Percentiles rank a stretch among this genome's conserved stretches.
Evolutionary conservation across 2,797 vertebrate species (phyloP).

Genomic region (Prunella strophiata): DNA sequence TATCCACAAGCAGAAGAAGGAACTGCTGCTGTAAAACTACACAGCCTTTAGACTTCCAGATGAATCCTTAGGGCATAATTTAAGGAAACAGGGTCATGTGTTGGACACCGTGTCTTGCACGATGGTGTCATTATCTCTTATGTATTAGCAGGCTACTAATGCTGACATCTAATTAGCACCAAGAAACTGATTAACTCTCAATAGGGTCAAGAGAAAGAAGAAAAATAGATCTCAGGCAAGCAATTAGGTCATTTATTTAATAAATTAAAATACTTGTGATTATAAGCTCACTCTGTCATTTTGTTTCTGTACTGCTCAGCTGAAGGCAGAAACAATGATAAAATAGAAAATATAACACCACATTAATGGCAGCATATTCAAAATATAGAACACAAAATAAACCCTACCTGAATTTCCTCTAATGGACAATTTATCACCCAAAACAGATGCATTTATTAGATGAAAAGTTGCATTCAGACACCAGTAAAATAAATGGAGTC

Average conservation of each 20-base stretch:
- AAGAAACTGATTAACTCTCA: constrained; percentile 73
- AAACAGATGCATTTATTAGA: constrained; percentile 66
- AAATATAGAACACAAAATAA: constrained; percentile 21
- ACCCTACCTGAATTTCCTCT: constrained; percentile 51
- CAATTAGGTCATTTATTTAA: constrained; percentile 74
- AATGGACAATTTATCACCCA: constrained; percentile 67
- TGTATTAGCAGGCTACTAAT: constrained; percentile 50
- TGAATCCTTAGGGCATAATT: constrained; percentile 52
- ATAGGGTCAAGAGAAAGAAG: constrained; percentile 65
- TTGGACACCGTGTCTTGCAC: constrained; percentile 30
- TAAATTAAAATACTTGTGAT: constrained; percentile 70
- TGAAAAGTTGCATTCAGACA: constrained; percentile 56
- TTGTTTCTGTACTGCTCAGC: not conserved
- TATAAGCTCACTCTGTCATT: constrained; percentile 46
- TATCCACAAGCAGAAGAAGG: not conserved
- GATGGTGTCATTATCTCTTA: constrained; percentile 63
- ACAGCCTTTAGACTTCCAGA: constrained; percentile 5
- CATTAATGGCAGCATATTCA: constrained; percentile 59
- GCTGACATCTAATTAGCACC: constrained; percentile 73
- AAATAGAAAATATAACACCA: constrained; percentile 23
- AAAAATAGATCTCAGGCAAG: constrained; percentile 66
- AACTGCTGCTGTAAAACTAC: not conserved
- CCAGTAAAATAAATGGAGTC: constrained; percentile 63
- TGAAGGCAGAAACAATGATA: constrained; percentile 29
- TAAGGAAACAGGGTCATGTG: constrained; percentile 54